Evolutionary conservation across 2,888 invertebrate genomes (phyloP).

Genomic region (Agrotis exclamationis): DNA sequence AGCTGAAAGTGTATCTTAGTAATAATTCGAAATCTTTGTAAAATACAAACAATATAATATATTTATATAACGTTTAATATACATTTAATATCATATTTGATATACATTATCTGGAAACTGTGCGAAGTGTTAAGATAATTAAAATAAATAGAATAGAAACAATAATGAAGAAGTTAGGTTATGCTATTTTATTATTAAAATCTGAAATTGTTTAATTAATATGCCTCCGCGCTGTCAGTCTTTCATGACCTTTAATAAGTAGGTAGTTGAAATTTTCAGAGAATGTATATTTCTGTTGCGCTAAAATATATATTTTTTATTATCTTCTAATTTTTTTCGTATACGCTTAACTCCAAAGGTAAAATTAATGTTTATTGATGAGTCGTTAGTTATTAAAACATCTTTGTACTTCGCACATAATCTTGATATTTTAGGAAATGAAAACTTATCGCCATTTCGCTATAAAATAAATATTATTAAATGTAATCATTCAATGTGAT

Average conservation of each 20-base stretch:
- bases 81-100: conserved; percentile 44
- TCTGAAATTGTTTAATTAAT: background rate
- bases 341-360: too few species aligned
- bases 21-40: conserved; percentile 82
- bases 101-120: conserved; percentile 37
- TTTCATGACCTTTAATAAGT: too few species aligned
- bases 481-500: conserved; percentile 63
- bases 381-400: background rate
- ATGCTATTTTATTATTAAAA: background rate
- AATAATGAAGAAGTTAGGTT: conserved; percentile 1
- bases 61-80: conserved; percentile 63
- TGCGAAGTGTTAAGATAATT: conserved; percentile 13
- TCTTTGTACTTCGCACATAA: conserved; percentile 21
- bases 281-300: too few species aligned
- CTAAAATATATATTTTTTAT: too few species aligned
- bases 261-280: too few species aligned
- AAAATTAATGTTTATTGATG: too few species aligned
- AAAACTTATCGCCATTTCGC: conserved; percentile 33
- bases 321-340: too few species aligned
- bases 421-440: conserved; percentile 33
- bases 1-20: conserved; percentile 87
- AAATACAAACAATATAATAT: conserved; percentile 67
- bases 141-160: background rate
- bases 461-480: conserved; percentile 5
- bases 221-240: too few species aligned